Evolutionary conservation across 23 tunicate species (phyloP).

Genomic region (Phallusia fumigata): DNA sequence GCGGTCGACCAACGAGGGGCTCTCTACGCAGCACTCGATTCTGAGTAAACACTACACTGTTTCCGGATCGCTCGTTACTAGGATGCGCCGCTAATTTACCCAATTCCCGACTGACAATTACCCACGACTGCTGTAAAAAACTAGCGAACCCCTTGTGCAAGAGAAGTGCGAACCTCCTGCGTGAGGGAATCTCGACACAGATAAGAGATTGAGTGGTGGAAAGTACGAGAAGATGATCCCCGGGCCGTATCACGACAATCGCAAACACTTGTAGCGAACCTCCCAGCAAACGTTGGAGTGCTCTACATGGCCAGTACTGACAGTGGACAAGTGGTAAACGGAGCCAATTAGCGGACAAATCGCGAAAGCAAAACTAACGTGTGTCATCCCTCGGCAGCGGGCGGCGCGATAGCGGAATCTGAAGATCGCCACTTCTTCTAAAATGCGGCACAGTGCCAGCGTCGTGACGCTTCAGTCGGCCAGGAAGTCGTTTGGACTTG

Average conservation of each 20-base stretch:
- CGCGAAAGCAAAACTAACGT: neutral
- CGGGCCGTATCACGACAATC: neutral
- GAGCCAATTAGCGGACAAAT: slow-evolving; percentile 4
- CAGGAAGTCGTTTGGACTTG: slow-evolving; percentile 40
- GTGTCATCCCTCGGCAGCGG: too few relatives aligned
- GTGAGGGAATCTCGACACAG: neutral
- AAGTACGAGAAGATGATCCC: slow-evolving; percentile 14
- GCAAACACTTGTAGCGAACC: neutral
- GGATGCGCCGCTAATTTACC: slow-evolving; percentile 14
- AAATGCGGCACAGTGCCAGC: slow-evolving; percentile 11
- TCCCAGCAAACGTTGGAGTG: neutral
- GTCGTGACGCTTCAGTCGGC: slow-evolving; percentile 6
- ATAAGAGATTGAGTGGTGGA: slow-evolving; percentile 10
- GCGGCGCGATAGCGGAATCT: neutral
- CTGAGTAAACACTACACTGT: slow-evolving; percentile 39
- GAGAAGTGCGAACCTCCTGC: neutral
- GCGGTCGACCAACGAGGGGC: neutral
- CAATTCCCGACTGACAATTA: neutral
- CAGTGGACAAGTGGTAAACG: slow-evolving; percentile 8
- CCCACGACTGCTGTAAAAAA: neutral
- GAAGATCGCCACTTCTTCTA: neutral
- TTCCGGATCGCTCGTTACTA: slow-evolving; percentile 41
- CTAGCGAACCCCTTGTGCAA: neutral
- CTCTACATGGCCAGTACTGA: slow-evolving; percentile 8
- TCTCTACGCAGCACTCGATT: neutral